Evolutionary conservation across 2,888 invertebrate species (phyloP), one percentile per base, ranked within the genome.

Genomic region (Tenthredo amoena): DNA sequence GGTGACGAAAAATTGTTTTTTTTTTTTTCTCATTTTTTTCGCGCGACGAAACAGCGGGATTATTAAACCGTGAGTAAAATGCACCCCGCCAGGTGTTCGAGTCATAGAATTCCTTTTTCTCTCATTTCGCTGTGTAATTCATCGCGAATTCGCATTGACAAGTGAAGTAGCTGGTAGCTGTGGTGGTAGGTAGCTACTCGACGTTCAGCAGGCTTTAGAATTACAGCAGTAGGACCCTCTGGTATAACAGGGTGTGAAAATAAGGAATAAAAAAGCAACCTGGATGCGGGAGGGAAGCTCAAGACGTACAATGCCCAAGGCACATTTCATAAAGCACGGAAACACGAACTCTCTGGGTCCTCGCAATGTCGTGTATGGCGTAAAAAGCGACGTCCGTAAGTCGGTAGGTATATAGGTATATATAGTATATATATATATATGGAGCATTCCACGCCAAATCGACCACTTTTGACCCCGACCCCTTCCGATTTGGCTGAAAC

Each of bases 341-440:
- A 74, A 15, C 43, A 9, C 71, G 9, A 26, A 26, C 26, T 62
- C 26, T 62, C 18, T 71, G 31, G 71, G 43, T 31, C 18, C 7
- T 50, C 10, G 18, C 31, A 18, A 50, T 26, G 31, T 31, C 7
- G 77, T 7, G 77, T 7, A 55, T 34, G 77, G 40, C 77, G 77
- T 77, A 34, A 77, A 77, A 77, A 77, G 77, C 77, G 26, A 34
- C 50, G 21, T 77, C 34, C 77, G 55, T 77, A 77, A 77, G 50
- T 77, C 50, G n/a, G 55, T n/a, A 55, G n/a, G 55, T n/a, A 55
- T 18, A 18, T 50, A 3, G 0, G 50, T 50, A 77, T 50, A 40
- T 47, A 26, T 26, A 0, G 26, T 26, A 26, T 26, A 26, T 26
- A 26, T 26, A 1, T 26, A 26, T 26, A 26, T 26, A 26, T 26